Evolutionary conservation across 2,113 vertebrate genomes (phyloP).

Genomic region (Nothocercus nigrocapillus): DNA sequence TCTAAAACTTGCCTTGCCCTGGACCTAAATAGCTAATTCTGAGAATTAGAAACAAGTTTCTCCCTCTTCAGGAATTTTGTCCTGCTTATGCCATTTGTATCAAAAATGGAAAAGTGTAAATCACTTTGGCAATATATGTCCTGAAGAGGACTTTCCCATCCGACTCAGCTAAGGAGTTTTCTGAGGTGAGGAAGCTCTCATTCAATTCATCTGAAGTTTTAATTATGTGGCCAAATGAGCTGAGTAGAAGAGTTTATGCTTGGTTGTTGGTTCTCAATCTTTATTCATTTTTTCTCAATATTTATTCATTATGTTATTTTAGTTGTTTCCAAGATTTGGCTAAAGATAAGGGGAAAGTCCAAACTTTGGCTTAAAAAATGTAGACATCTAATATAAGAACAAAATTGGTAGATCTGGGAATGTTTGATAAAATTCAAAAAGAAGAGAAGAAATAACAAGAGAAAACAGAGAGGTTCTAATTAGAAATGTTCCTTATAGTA

Average conservation of each 20-base stretch:
- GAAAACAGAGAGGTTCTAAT: neutral
- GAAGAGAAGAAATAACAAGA: neutral
- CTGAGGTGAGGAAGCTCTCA: neutral
- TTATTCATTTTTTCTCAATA: neutral
- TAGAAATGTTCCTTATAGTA: neutral
- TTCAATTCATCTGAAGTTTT: neutral
- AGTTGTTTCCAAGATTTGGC: neutral
- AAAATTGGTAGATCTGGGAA: neutral
- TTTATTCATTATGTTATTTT: neutral
- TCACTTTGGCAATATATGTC: neutral
- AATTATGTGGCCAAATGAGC: neutral
- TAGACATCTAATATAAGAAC: fast-evolving
- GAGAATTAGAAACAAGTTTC: neutral
- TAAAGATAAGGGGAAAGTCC: neutral
- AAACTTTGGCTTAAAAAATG: neutral
- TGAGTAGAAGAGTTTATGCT: neutral
- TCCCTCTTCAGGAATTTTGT: neutral
- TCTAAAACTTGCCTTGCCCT: neutral
- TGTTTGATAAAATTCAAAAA: neutral
- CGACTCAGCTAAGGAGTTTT: neutral
- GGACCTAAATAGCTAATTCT: neutral
- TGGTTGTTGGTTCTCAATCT: neutral
- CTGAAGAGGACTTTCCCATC: neutral
- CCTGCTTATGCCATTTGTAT: neutral
- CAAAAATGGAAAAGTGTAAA: neutral